Evolutionary conservation across 2,797 vertebrate genomes (phyloP).

Genomic region (Mus minutoides): DNA sequence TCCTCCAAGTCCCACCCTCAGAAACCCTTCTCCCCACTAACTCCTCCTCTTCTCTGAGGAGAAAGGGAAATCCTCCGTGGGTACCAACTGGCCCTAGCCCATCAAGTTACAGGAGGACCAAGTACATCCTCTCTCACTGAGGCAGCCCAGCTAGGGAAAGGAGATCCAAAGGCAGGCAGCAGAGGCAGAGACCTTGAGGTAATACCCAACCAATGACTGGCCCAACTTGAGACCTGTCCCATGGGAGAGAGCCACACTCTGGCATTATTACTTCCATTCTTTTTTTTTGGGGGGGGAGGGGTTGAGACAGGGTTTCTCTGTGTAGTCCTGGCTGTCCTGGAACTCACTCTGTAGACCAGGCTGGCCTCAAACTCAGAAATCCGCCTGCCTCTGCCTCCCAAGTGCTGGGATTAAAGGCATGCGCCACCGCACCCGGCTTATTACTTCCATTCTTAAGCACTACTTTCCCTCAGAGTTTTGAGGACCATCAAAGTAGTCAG

Average conservation of each 20-base stretch:
- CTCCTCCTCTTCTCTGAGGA: neutral
- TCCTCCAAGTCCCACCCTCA: neutral
- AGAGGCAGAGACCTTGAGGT: neutral
- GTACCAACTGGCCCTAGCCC: neutral
- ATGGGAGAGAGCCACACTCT: neutral
- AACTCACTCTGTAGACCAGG: too few relatives aligned
- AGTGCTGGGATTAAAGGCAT: too few relatives aligned
- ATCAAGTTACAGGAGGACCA: neutral
- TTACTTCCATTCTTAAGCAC: neutral
- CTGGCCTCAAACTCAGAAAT: too few relatives aligned
- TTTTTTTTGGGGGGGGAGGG: too few relatives aligned
- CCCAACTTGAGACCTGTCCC: neutral
- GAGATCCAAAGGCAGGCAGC: neutral
- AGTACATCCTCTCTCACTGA: neutral
- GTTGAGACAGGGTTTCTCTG: too few relatives aligned
- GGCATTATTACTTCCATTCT: neutral
- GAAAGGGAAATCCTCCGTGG: neutral
- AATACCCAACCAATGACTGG: neutral
- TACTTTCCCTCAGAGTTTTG: too few relatives aligned
- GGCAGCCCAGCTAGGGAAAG: neutral
- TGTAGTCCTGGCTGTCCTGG: too few relatives aligned
- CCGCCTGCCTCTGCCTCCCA: too few relatives aligned
- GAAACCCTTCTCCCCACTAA: neutral
- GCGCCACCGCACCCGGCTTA: too few relatives aligned
- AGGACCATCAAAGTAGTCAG: neutral